Evolutionary conservation across 2,113 vertebrate species (phyloP).

Genomic region (Osmerus mordax): DNA sequence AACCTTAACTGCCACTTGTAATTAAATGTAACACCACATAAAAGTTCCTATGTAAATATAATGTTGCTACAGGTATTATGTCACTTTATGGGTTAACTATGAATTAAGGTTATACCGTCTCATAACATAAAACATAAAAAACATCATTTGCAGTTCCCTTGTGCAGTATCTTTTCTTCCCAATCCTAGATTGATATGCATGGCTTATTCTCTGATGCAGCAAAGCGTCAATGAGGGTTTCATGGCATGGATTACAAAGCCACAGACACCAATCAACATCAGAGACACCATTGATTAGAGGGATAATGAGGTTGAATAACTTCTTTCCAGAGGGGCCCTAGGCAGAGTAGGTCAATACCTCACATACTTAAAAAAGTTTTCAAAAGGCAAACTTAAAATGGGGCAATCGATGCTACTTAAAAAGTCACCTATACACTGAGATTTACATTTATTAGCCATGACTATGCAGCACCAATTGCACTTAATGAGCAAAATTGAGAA

Average conservation of each 20-base stretch:
- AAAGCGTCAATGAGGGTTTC: conserved; percentile 34
- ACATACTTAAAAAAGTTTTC: conserved; percentile 40
- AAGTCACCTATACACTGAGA: neutral
- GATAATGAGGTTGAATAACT: conserved; percentile 51
- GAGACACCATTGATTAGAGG: conserved; percentile 48
- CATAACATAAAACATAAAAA: too few relatives aligned
- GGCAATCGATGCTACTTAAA: conserved; percentile 13
- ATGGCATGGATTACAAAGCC: conserved; percentile 49
- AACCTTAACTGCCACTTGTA: too few relatives aligned
- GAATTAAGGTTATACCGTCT: too few relatives aligned
- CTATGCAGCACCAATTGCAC: neutral
- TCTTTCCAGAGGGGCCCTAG: conserved; percentile 35
- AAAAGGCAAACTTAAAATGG: conserved; percentile 16
- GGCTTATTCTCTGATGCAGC: conserved; percentile 23
- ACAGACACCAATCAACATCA: conserved; percentile 55
- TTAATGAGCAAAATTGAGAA: too few relatives aligned
- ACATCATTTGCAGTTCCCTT: too few relatives aligned
- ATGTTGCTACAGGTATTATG: too few relatives aligned
- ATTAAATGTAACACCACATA: too few relatives aligned
- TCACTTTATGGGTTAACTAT: too few relatives aligned
- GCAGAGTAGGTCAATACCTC: conserved; percentile 38
- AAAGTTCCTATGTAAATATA: too few relatives aligned
- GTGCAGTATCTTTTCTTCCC: neutral
- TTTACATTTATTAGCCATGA: neutral
- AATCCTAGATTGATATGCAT: conserved; percentile 27